Evolutionary conservation across 2,113 vertebrate species (phyloP).

Genomic region (Heloderma charlesbogerti): DNA sequence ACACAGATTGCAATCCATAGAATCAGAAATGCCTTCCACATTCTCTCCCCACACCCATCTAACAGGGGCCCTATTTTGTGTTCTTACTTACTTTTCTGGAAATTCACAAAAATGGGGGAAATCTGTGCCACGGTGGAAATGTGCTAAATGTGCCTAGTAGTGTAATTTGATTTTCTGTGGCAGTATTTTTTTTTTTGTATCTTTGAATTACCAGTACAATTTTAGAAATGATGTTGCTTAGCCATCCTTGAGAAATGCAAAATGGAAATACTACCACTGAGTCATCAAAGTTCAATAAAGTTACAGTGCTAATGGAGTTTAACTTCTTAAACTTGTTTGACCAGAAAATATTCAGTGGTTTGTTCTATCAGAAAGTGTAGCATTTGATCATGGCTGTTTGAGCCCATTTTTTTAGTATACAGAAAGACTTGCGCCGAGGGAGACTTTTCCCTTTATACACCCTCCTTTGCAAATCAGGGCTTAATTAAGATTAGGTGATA

Average conservation of each 20-base stretch:
- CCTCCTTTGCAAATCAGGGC: background rate
- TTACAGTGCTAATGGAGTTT: slow-evolving; percentile 2
- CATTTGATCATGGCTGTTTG: background rate
- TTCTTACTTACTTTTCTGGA: background rate
- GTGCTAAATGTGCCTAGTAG: background rate
- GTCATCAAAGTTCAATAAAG: slow-evolving; percentile 29
- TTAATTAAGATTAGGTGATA: background rate
- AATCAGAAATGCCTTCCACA: background rate
- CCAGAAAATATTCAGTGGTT: background rate
- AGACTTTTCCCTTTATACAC: too few species aligned
- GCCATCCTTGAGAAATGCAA: background rate
- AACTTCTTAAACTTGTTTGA: background rate
- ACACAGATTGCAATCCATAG: background rate
- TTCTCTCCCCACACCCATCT: too few species aligned
- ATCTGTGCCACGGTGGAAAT: background rate
- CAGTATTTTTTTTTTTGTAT: background rate
- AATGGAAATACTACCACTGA: background rate
- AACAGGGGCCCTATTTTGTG: too few species aligned
- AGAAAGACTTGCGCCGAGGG: background rate
- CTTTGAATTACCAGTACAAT: background rate
- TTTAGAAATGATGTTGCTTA: slow-evolving; percentile 28
- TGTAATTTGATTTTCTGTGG: slow-evolving; percentile 15
- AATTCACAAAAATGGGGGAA: background rate
- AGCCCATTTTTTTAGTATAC: background rate
- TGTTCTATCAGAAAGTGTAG: background rate